These are phyloP conservation scores for Drosophila carrolli DNA, from an alignment of 1,140 invertebrate species.

Conservation along the genomic window DNA sequence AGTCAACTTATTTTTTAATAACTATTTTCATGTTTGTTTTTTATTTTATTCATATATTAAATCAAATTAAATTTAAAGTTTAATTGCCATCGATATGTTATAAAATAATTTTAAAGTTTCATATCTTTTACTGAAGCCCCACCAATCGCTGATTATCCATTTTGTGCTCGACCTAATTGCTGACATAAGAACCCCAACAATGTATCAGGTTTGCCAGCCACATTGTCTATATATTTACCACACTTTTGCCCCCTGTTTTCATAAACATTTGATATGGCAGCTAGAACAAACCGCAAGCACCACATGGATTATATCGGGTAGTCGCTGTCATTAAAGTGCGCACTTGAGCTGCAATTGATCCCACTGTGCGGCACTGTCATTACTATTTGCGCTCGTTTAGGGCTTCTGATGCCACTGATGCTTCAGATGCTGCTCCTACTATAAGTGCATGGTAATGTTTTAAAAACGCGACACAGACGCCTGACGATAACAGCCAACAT, in stretches of 20 bases:
- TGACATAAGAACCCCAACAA: background rate
- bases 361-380: slow-evolving; percentile 71
- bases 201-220: slow-evolving; percentile 2
- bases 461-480: slow-evolving; percentile 59
- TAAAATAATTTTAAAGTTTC: no score
- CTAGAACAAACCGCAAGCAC: background rate
- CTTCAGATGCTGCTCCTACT: slow-evolving; percentile 17
- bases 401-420: slow-evolving; percentile 36
- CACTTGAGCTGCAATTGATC: slow-evolving; percentile 35
- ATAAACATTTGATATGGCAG: slow-evolving; percentile 8
- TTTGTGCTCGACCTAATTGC: background rate
- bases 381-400: slow-evolving; percentile 79
- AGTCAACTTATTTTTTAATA: no score
- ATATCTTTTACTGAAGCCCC: background rate
- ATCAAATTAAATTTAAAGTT: no score
- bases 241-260: background rate
- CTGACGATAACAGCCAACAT: slow-evolving; percentile 49
- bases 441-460: slow-evolving; percentile 78
- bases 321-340: background rate
- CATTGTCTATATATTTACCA: background rate
- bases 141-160: background rate
- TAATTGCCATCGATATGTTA: no score
- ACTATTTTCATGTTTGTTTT: background rate
- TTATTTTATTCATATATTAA: background rate
- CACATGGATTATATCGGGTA: slow-evolving; percentile 14